These are phyloP conservation scores for Dasysyrphus tricinctus DNA, from an alignment of 2,888 invertebrate species.

Conservation along the genomic window DNA sequence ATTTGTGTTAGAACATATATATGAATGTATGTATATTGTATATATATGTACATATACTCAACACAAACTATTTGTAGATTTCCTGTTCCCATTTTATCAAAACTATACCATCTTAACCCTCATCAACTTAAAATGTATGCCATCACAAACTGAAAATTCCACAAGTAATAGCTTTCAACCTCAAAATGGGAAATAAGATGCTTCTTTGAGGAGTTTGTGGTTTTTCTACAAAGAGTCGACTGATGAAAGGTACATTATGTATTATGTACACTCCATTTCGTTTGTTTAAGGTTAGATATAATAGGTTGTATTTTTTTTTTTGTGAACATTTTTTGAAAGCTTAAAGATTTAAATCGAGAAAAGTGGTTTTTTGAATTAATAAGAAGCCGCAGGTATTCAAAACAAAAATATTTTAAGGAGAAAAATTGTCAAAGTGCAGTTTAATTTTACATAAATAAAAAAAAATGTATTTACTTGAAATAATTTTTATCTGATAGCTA, in stretches of 20 bases:
- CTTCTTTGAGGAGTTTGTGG: constrained; percentile 39
- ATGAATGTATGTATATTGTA: background rate
- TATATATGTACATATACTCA: background rate
- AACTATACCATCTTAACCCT: constrained; percentile 64
- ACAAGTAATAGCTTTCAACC: constrained; percentile 70
- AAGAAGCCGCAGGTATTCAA: too few relatives aligned
- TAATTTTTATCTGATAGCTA: too few relatives aligned
- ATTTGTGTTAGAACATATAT: background rate
- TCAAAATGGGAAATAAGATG: constrained; percentile 56
- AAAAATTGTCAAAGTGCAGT: too few relatives aligned
- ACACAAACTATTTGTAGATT: constrained; percentile 14
- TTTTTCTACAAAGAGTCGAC: background rate
- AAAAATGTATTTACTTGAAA: too few relatives aligned
- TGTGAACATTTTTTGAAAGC: background rate
- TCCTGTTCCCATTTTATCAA: constrained; percentile 45
- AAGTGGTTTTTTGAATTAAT: background rate
- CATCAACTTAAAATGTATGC: constrained; percentile 59
- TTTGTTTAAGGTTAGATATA: background rate
- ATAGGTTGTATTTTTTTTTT: background rate
- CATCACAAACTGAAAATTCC: constrained; percentile 53
- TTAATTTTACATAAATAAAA: too few relatives aligned
- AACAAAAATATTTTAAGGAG: too few relatives aligned
- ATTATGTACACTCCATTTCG: background rate
- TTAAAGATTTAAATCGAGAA: background rate
- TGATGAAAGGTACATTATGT: background rate